Evolutionary conservation across 2,113 vertebrate species (phyloP), one percentile per base, ranked within the genome.

Genomic region (Callipepla californica): DNA sequence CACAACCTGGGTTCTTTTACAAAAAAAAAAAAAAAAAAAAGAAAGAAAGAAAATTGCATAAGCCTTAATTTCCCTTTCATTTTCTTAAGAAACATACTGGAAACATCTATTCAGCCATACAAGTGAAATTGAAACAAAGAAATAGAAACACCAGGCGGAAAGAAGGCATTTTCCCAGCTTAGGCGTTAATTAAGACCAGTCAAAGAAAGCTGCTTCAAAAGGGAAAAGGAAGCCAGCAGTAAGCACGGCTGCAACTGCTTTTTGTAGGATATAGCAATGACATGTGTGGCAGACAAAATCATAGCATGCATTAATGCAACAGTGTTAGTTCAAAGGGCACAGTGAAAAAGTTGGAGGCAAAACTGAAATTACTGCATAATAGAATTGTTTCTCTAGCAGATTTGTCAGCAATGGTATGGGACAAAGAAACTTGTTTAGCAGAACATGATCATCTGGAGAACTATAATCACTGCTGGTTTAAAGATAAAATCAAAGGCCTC

Each of bases 171-270:
- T 96, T 90, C 89, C 92, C 88, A 90, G 92, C 80, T 93, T 85
- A 53, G 89, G 86, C 6, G 8, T 94, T 96, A 96, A 96, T 96
- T 96, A 95, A 86, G 94, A 96, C 92, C 96, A 96, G 96, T 81
- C 86, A 95, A 93, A 96, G 96, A 84, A 81, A 95, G 28, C 9
- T 30, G 88, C 92, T 96, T 96, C 96, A 96, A 96, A 92, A 96
- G 90, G 86, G 40, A 81, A 80, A 93, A 92, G 94, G 94, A 95
- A 93, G 84, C 69, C 90, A 50, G 92, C 20, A 8, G 89, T 79
- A 20, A 89, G 91, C 80, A 82, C 0, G 83, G 77, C 92, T 90
- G 92, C 92, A 62, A 87, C 92, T 94, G 92, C 83, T 93, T 88
- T 93, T 94, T 92, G 92, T 87, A 40, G 83, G 70, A 81, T 89